These are phyloP conservation scores for Stomatorhinus ivindoensis DNA, from an alignment of 2,113 vertebrate genomes.

Conservation along the genomic window DNA sequence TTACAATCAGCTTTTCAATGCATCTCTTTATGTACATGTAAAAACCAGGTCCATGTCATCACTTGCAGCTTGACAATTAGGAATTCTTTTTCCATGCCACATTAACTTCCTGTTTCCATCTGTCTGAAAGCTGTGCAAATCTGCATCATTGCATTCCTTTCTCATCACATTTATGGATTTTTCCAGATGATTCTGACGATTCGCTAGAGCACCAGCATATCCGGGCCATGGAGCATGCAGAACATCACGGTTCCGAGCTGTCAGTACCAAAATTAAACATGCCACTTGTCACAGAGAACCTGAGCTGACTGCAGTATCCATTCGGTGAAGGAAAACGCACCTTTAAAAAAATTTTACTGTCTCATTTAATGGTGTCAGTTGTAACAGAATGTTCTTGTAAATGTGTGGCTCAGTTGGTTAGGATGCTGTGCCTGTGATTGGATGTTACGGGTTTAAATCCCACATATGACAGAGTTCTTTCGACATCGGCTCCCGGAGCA, in stretches of 20 bases:
- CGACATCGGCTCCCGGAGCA: not conserved
- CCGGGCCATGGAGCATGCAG: not conserved
- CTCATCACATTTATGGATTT: not conserved
- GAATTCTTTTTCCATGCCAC: not conserved
- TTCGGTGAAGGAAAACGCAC: not conserved
- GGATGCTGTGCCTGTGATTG: not conserved
- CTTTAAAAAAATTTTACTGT: not conserved
- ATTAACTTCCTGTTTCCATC: not conserved
- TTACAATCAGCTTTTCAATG: not conserved
- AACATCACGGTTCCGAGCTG: not conserved
- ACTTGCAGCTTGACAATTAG: not conserved
- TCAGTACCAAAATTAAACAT: not conserved
- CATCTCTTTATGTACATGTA: not conserved
- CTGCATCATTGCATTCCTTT: not conserved
- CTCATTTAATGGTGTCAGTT: not conserved
- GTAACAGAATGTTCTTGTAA: not conserved
- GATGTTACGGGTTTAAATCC: not conserved
- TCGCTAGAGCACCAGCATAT: not conserved
- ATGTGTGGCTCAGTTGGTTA: not conserved
- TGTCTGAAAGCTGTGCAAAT: not conserved
- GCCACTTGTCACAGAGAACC: not conserved
- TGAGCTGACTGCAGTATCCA: not conserved
- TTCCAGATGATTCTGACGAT: not conserved
- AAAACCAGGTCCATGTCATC: not conserved
- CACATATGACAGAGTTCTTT: not conserved